Evolutionary conservation across 2,797 vertebrate genomes (phyloP), one percentile per base, ranked within the genome.

Genomic region (Sebastiscus albofasciatus): DNA sequence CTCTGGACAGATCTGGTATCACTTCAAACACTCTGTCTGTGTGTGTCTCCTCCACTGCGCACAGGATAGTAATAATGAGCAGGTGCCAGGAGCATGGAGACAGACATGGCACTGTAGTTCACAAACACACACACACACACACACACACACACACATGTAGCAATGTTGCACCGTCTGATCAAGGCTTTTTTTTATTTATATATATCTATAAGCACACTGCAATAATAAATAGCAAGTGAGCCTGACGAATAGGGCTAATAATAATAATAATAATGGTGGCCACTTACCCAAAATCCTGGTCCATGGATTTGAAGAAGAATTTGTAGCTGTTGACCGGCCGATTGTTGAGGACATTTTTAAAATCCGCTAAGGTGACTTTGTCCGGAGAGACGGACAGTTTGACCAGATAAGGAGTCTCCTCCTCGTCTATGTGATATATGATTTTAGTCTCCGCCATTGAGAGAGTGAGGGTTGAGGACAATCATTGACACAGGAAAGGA

Each of bases 251-350:
- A 4, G 75, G 83, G 24, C 24, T 24, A 24, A 72, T 87, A 81
- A 87, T 86, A 80, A 81, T 73, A 79, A 82, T 75, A 81, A 65
- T 39, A 67, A 61, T 33, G 56, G 77, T 39, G 72, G 66, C 54
- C 74, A 93, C 98, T 97, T 81, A 99, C 98, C 98, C 98, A 88
- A 99, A 99, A 96, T 99, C 98, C 96, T 98, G 98, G 93, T 99
- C 98, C 98, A 99, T 99, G 77, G 98, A 99, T 95, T 99, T 99
- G 95, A 99, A 99, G 96, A 98, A 99, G 95, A 99, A 99, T 96
- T 99, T 99, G 96, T 98, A 99, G 97, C 96, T 96, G 85, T 97
- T 96, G 92, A 96, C 96, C 18, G 98, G 97, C 68, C 98, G 97
- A 87, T 97, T 98, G 96, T 97, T 97, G 94, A 99, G 98, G 93